These are phyloP conservation scores for Lutjanus argentimaculatus DNA, from an alignment of 2,797 vertebrate species.

Conservation along the genomic window DNA sequence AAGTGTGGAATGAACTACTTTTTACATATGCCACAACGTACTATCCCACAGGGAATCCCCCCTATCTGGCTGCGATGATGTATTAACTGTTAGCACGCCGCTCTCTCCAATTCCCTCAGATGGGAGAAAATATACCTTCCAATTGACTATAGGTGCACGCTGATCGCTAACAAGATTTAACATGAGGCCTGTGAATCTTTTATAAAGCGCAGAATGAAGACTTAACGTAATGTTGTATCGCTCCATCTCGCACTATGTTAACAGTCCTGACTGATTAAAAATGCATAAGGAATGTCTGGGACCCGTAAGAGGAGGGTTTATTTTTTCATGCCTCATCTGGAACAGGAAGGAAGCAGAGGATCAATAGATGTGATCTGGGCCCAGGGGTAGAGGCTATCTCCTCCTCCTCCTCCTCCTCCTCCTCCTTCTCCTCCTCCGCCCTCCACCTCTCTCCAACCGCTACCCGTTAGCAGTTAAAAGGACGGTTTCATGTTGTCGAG, in stretches of 20 bases:
- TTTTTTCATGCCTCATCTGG: conserved; percentile 83
- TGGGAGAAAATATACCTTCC: conserved; percentile 67
- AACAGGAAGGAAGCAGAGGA: conserved; percentile 85
- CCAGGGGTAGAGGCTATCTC: conserved; percentile 72
- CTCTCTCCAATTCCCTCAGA: conserved; percentile 74
- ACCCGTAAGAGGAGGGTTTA: conserved; percentile 78
- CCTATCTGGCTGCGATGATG: conserved; percentile 80
- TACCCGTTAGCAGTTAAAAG: conserved; percentile 68
- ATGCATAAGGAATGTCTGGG: conserved; percentile 85
- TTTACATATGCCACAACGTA: conserved; percentile 83
- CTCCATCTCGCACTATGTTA: conserved; percentile 79
- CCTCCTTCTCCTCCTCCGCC: conserved; percentile 8
- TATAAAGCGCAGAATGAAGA: conserved; percentile 68
- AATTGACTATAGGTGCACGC: conserved; percentile 59
- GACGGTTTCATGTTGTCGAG: conserved; percentile 73
- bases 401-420: conserved; percentile 39
- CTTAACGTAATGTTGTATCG: conserved; percentile 70
- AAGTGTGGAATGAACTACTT: conserved; percentile 88
- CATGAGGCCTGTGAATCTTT: conserved; percentile 63
- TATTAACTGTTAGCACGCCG: conserved; percentile 82
- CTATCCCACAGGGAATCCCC: conserved; percentile 79
- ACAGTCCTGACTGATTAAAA: conserved; percentile 83
- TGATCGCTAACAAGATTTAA: conserved; percentile 70
- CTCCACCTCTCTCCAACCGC: conserved; percentile 43
- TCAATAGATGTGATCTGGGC: conserved; percentile 84